phyloP scores from a whole-genome alignment of 1,140 invertebrate genomes.

The Drosophila lacteicornis region DNA sequence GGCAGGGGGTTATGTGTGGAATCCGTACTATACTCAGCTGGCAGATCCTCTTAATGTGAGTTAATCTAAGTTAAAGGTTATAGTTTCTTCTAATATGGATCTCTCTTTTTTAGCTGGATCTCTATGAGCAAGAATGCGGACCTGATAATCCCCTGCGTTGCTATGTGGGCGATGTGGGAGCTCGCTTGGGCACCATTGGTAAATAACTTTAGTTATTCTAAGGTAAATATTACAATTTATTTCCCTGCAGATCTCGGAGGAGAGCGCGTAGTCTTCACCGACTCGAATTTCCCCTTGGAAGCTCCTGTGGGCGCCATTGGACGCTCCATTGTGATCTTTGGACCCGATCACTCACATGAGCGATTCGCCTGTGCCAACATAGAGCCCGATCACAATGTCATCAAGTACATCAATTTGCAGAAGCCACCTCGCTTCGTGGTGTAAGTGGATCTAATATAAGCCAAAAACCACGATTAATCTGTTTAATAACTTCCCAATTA shows the following conservation, averaged over 20 bases:
- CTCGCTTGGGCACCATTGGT: slow-evolving; percentile 92
- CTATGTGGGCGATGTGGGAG: slow-evolving; percentile 96
- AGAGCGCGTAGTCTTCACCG: slow-evolving; percentile 91
- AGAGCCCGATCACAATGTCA: slow-evolving; percentile 94
- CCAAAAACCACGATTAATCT: not conserved
- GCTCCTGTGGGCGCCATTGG: slow-evolving; percentile 91
- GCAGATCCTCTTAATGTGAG: slow-evolving; percentile 94
- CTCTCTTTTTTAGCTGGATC: slow-evolving; percentile 87
- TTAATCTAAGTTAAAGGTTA: not conserved
- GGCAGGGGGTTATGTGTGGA: slow-evolving; percentile 96
- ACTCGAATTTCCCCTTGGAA: slow-evolving; percentile 95
- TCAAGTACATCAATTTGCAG: slow-evolving; percentile 95
- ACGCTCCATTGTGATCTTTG: slow-evolving; percentile 94
- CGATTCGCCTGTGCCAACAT: slow-evolving; percentile 96
- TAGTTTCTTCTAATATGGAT: not conserved
- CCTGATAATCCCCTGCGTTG: slow-evolving; percentile 94
- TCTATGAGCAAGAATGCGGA: slow-evolving; percentile 94
- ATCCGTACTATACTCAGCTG: slow-evolving; percentile 95
- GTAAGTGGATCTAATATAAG: slow-evolving; percentile 86
- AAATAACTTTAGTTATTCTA: slow-evolving; percentile 11
- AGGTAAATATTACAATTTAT: not conserved
- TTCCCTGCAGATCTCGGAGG: slow-evolving; percentile 89
- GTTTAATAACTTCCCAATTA: slow-evolving; percentile 70
- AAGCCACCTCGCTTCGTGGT: slow-evolving; percentile 94
- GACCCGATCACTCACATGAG: slow-evolving; percentile 89